Percentiles rank a stretch among this genome's conserved stretches.
These are phyloP conservation scores for Xestoiulus laeticollis DNA, from an alignment of 2,888 invertebrate genomes.

Conservation along the genomic window DNA sequence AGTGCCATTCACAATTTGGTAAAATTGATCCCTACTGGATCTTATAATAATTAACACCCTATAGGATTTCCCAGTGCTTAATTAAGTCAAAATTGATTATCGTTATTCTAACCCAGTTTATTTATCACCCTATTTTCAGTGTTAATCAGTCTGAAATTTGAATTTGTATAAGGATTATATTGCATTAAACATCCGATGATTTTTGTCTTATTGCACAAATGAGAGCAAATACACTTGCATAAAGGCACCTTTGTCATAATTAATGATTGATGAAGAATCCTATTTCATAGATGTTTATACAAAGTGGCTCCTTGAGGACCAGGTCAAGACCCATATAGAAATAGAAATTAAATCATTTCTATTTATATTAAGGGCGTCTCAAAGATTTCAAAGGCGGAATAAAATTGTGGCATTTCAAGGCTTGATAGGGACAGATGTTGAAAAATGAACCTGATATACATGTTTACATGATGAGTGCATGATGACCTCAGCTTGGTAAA, in stretches of 20 bases:
- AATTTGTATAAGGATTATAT: too few species aligned
- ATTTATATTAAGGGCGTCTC: neutral
- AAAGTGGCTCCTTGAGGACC: neutral
- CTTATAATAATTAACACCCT: neutral
- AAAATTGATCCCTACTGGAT: neutral
- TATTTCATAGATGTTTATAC: neutral
- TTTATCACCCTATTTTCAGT: too few species aligned
- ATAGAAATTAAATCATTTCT: neutral
- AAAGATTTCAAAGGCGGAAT: neutral
- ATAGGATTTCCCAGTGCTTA: too few species aligned
- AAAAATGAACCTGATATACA: neutral
- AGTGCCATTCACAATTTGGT: neutral
- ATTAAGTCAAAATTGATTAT: too few species aligned
- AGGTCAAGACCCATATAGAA: neutral
- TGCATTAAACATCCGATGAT: too few species aligned
- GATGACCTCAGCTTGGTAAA: neutral
- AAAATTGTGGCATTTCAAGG: neutral
- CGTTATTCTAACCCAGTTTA: too few species aligned
- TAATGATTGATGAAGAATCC: neutral
- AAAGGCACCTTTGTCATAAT: neutral
- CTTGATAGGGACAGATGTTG: neutral
- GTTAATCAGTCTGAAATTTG: neutral
- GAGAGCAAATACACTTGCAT: neutral
- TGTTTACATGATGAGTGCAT: neutral
- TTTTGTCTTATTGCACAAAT: neutral